Percentiles rank a stretch among this genome's conserved stretches.
phyloP scores from a whole-genome alignment of 2,113 vertebrate species.

The Balaeniceps rex region DNA sequence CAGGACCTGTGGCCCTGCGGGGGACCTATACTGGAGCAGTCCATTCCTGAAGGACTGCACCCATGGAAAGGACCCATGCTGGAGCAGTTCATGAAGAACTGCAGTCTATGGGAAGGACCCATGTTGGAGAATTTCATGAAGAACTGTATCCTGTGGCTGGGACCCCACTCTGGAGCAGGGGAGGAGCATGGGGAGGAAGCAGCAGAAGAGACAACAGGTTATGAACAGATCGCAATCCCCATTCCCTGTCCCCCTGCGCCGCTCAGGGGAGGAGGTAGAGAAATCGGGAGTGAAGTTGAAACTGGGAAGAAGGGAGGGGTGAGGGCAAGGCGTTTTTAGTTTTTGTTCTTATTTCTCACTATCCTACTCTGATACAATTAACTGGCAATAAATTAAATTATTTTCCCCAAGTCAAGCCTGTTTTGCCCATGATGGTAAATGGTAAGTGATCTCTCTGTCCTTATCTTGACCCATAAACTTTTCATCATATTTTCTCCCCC shows the following conservation, averaged over 20 bases:
- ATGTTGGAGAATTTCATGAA: neutral
- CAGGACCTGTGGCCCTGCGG: neutral
- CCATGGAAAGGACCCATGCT: fast-evolving
- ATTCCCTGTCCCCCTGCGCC: neutral
- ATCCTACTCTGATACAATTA: neutral
- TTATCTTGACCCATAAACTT: fast-evolving
- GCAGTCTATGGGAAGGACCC: neutral
- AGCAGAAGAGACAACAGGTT: neutral
- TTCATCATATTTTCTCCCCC: neutral
- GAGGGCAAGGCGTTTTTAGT: neutral
- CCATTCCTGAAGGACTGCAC: neutral
- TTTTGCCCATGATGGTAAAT: neutral
- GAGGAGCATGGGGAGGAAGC: neutral
- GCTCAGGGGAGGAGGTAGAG: fast-evolving
- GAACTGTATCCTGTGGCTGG: neutral
- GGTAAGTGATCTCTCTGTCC: neutral
- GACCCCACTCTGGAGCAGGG: fast-evolving
- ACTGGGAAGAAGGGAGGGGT: neutral
- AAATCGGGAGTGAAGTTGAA: neutral
- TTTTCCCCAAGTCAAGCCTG: neutral
- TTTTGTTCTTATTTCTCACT: neutral
- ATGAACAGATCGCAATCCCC: neutral
- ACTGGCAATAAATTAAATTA: neutral
- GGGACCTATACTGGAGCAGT: neutral
- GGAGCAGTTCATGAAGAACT: neutral